Conservation (phyloP, 1,140 invertebrate genomes). For the Plodia interpunctella region DNA sequence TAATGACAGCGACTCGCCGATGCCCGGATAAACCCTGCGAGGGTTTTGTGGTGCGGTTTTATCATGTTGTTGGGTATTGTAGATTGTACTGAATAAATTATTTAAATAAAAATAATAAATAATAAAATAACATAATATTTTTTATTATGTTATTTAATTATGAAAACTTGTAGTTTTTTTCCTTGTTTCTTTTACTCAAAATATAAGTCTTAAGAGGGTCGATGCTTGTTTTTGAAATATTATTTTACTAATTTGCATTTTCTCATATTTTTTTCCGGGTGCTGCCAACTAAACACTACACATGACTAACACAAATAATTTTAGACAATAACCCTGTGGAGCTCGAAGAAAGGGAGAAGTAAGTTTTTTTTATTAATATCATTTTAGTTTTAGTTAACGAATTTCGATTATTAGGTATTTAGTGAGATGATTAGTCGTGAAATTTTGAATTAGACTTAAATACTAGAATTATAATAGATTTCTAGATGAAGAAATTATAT, state of each 20-base stretch:
- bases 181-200: too few species aligned
- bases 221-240: neutral
- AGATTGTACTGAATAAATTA: too few species aligned
- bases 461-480: neutral
- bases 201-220: neutral
- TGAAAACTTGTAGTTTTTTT: too few species aligned
- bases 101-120: too few species aligned
- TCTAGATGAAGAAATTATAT: too few species aligned
- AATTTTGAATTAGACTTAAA: neutral
- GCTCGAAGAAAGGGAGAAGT: slow-evolving; percentile 90
- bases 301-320: slow-evolving; percentile 36
- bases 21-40: too few species aligned
- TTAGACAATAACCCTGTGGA: slow-evolving; percentile 87
- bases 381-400: slow-evolving; percentile 17
- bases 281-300: slow-evolving; percentile 48
- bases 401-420: slow-evolving; percentile 16
- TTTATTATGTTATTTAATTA: too few species aligned
- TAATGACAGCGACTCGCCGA: too few species aligned
- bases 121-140: too few species aligned
- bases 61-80: too few species aligned
- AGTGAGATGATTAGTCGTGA: slow-evolving; percentile 3
- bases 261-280: slow-evolving; percentile 47
- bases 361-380: slow-evolving; percentile 76
- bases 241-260: slow-evolving; percentile 17
- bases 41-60: too few species aligned